These are phyloP conservation scores for Drosophila ironensis DNA, from an alignment of 1,140 invertebrate genomes.

Conservation along the genomic window DNA sequence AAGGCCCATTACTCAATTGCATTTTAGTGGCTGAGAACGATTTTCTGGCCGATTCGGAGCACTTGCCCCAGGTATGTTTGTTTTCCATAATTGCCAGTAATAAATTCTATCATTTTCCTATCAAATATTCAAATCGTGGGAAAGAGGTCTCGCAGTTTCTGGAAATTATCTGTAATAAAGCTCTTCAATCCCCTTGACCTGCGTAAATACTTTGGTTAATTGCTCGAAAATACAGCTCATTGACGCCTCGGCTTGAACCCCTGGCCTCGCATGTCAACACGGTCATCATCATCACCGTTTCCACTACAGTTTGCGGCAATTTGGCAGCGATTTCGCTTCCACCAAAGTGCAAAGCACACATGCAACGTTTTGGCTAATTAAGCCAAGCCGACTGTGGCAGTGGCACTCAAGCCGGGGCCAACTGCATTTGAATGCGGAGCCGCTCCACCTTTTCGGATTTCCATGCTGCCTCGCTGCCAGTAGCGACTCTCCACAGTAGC, in stretches of 20 bases:
- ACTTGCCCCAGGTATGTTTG: slow-evolving; percentile 10
- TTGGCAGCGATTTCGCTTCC: slow-evolving; percentile 36
- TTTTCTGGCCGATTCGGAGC: slow-evolving; percentile 25
- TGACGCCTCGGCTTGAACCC: slow-evolving; percentile 41
- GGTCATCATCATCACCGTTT: slow-evolving; percentile 13
- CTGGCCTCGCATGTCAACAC: slow-evolving; percentile 50
- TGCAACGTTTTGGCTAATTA: slow-evolving; percentile 74
- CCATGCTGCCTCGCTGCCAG: slow-evolving; percentile 1
- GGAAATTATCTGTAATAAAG: neutral
- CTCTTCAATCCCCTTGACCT: slow-evolving; percentile 8
- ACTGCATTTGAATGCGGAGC: slow-evolving; percentile 42
- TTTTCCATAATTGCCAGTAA: slow-evolving; percentile 6
- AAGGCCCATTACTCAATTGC: slow-evolving; percentile 67
- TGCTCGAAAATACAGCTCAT: slow-evolving; percentile 25
- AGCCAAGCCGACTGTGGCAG: too few species aligned
- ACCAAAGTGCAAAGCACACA: slow-evolving; percentile 73
- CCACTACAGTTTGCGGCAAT: slow-evolving; percentile 42
- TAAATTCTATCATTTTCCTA: too few species aligned
- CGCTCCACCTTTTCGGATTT: slow-evolving; percentile 1
- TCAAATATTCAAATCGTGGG: too few species aligned
- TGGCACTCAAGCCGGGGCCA: slow-evolving; percentile 18
- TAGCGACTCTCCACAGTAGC: slow-evolving; percentile 60
- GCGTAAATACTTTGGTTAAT: slow-evolving; percentile 27
- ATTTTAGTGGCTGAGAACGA: slow-evolving; percentile 68
- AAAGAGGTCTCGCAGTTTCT: too few species aligned